phyloP scores from a whole-genome alignment of 2,797 vertebrate genomes.

The Anas bahamensis region DNA sequence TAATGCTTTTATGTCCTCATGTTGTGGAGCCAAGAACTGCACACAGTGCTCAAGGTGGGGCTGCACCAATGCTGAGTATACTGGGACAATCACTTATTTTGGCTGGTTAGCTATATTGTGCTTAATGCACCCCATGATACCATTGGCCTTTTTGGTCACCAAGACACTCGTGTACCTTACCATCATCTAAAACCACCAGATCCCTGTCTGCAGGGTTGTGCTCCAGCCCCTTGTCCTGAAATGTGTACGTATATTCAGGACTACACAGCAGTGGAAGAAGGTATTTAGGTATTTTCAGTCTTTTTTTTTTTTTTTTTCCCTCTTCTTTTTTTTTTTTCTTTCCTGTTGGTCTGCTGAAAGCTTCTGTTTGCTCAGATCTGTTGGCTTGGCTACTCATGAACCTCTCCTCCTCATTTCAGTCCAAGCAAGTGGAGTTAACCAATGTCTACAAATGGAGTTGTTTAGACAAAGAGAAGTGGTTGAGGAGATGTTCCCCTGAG shows the following conservation, averaged over 20 bases:
- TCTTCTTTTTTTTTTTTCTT: neutral
- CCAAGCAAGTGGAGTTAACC: accelerated
- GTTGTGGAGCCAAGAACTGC: no score
- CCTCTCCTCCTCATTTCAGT: neutral
- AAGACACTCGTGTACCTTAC: neutral
- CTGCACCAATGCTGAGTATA: no score
- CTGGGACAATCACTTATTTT: no score
- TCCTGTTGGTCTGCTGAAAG: neutral
- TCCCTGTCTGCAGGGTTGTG: neutral
- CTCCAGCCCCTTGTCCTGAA: neutral
- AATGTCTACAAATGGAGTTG: neutral
- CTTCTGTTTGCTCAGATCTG: neutral
- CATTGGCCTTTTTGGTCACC: neutral
- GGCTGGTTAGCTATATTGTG: no score
- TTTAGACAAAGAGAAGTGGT: neutral
- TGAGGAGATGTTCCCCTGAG: neutral
- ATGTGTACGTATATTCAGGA: neutral
- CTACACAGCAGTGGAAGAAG: neutral
- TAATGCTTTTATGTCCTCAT: no score
- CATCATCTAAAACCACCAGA: neutral
- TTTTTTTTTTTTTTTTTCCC: neutral
- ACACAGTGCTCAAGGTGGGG: no score
- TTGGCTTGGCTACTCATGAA: neutral
- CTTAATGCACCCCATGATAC: neutral
- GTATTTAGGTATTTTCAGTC: neutral